These are phyloP conservation scores for Sarcoramphus papa DNA, from an alignment of 2,797 vertebrate species.

Conservation along the genomic window DNA sequence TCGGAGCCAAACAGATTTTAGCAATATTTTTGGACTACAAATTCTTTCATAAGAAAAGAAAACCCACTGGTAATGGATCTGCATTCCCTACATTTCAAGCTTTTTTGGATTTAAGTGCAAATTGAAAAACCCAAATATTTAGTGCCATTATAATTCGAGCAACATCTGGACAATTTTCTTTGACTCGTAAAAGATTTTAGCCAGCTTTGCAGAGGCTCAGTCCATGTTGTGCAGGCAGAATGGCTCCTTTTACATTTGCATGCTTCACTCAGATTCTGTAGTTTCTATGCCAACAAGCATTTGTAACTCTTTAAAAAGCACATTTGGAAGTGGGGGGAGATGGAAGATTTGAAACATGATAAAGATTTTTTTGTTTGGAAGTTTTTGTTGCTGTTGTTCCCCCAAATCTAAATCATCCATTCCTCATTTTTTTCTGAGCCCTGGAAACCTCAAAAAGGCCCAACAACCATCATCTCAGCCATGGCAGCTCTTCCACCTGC, in stretches of 20 bases:
- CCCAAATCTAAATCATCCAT: not conserved
- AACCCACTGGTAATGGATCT: not conserved
- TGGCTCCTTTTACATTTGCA: constrained; percentile 31
- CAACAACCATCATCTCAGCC: not conserved
- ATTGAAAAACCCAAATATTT: not conserved
- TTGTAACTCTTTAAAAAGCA: constrained; percentile 46
- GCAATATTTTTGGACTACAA: constrained; percentile 23
- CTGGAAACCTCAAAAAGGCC: not conserved
- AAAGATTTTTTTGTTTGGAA: not conserved
- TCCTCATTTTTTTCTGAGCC: not conserved
- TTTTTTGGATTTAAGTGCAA: not conserved
- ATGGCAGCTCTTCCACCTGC: not conserved
- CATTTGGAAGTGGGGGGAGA: not conserved
- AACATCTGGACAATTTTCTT: constrained; percentile 42
- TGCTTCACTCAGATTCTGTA: constrained; percentile 5
- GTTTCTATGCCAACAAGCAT: constrained; percentile 71
- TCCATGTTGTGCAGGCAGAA: constrained; percentile 7
- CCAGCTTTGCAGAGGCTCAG: constrained; percentile 4
- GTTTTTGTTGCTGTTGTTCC: not conserved
- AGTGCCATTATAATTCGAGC: not conserved
- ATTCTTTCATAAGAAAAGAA: constrained; percentile 4
- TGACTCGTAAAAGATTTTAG: not conserved
- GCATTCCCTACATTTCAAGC: not conserved
- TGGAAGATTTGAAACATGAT: not conserved
- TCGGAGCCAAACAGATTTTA: constrained; percentile 29